Base-by-base conservation (phyloP, 2,797 vertebrate genomes). In the Numenius phaeopus region DNA sequence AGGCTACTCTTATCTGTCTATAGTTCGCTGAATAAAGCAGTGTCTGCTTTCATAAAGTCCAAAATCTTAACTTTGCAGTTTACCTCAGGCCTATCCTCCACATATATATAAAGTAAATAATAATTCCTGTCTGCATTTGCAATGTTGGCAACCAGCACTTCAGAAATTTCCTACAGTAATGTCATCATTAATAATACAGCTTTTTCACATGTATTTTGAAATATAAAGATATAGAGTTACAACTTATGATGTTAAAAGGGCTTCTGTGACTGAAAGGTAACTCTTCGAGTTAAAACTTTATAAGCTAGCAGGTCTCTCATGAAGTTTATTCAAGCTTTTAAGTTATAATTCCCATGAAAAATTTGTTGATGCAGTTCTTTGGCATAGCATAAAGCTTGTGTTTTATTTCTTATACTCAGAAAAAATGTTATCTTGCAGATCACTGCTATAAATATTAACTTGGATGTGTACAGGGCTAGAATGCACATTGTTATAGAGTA, bases 271-370 rank as follows among this genome's bases (percentile, higher is more conserved):
- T 89, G 46, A 71, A 82, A 83, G 55, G 42, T 94, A 71, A 29
- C 34, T 95, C 70, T 83, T 93, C 90, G 22, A 85, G 47, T 86
- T 86, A 87, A 86, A 64, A 67, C 88, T 80, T 88, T 78, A 24
- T 94, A 75, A 80, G 34, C 26, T 79, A 54, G 62, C n/a, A 95
- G 52, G n/a, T 90, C 42, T 69, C 22, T 58, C 61, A 22, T 76
- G 37, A 89, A 67, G 90, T 93, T 78, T 88, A 59, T 89, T 94
- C 54, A 86, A 67, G n/a, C 52, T 94, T 97, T 96, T 77, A 95
- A 92, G 83, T 66, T 61, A 19, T 40, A 92, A 50, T 88, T 96
- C 39, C 76, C n/a, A 69, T 94, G 46, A 90, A 87, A 96, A 96
- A 87, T 4, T 22, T 91, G 46, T 88, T 95, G 55, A 87, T 90